phyloP scores from a whole-genome alignment of 2,888 invertebrate species.

The Matsumyia berberina region DNA sequence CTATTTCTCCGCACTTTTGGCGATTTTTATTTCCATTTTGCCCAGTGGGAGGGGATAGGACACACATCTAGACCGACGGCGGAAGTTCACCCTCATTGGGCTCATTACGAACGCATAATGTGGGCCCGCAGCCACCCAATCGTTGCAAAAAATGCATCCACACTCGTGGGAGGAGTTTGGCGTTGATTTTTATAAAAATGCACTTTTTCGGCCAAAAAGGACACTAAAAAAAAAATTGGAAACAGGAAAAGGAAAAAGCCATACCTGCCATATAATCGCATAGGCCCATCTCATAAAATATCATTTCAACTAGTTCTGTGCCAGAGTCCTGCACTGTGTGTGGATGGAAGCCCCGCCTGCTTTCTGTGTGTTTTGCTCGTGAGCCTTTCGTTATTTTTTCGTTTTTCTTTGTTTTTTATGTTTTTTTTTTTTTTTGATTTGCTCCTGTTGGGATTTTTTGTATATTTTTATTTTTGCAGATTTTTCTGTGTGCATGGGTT shows the following conservation, averaged over 20 bases:
- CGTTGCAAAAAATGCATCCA: constrained; percentile 65
- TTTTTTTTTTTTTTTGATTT: constrained; percentile 11
- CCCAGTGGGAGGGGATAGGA: constrained; percentile 62
- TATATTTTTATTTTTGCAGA: constrained; percentile 46
- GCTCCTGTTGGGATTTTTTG: constrained; percentile 38
- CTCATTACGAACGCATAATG: constrained; percentile 76
- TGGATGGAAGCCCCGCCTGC: constrained; percentile 75
- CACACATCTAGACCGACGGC: constrained; percentile 46
- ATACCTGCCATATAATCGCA: constrained; percentile 73
- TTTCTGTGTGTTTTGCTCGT: constrained; percentile 69
- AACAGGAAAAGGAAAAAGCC: constrained; percentile 34
- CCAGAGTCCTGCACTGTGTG: constrained; percentile 63
- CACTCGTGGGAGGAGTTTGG: constrained; percentile 75
- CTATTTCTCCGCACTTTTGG: constrained; percentile 72
- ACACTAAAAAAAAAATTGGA: constrained; percentile 52
- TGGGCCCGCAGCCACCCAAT: constrained; percentile 51
- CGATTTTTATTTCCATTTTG: constrained; percentile 71
- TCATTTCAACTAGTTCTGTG: constrained; percentile 73
- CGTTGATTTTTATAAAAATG: constrained; percentile 75
- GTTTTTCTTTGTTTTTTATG: constrained; percentile 26
- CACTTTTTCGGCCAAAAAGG: constrained; percentile 49
- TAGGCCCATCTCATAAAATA: constrained; percentile 76
- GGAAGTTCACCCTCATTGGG: constrained; percentile 74
- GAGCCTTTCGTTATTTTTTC: constrained; percentile 61
- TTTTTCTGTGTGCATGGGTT: constrained; percentile 51